These are phyloP conservation scores for Nothocercus julius DNA, from an alignment of 2,113 vertebrate genomes.

Conservation along the genomic window DNA sequence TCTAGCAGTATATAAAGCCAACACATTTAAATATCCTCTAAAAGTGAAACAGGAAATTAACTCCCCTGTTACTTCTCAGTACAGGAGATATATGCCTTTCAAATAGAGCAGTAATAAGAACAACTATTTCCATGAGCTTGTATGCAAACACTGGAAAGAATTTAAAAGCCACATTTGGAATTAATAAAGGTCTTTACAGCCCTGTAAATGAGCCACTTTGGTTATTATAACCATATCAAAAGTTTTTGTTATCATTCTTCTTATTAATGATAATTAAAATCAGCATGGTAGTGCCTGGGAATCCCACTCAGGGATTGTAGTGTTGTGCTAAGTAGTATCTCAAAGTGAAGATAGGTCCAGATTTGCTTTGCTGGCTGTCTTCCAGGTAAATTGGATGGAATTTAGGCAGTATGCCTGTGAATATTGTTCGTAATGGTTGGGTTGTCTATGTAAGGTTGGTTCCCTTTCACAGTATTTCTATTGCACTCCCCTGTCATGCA, in stretches of 20 bases:
- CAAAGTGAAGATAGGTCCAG: background rate
- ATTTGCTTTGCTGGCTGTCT: background rate
- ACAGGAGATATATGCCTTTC: conserved; percentile 3
- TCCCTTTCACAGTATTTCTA: background rate
- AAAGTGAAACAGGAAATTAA: conserved; percentile 76
- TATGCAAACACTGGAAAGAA: background rate
- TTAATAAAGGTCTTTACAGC: conserved; percentile 24
- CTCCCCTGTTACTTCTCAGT: conserved; percentile 46
- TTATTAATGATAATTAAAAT: conserved; percentile 27
- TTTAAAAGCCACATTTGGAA: conserved; percentile 7
- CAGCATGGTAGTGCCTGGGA: background rate
- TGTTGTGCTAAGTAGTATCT: background rate
- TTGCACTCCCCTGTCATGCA: background rate
- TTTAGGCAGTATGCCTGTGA: background rate
- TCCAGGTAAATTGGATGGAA: background rate
- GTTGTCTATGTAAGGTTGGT: background rate
- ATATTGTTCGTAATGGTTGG: background rate
- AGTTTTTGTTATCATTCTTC: background rate
- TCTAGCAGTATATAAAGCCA: conserved; percentile 53
- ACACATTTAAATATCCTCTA: conserved; percentile 49
- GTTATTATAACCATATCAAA: conserved; percentile 7
- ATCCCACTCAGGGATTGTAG: background rate
- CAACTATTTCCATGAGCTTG: background rate
- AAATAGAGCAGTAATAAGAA: background rate
- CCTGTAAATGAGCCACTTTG: background rate